A percentile compares a stretch with the other conserved stretches of the same genome.
phyloP scores from a whole-genome alignment of 1,140 invertebrate genomes.

The Aporrectodea caliginosa region DNA sequence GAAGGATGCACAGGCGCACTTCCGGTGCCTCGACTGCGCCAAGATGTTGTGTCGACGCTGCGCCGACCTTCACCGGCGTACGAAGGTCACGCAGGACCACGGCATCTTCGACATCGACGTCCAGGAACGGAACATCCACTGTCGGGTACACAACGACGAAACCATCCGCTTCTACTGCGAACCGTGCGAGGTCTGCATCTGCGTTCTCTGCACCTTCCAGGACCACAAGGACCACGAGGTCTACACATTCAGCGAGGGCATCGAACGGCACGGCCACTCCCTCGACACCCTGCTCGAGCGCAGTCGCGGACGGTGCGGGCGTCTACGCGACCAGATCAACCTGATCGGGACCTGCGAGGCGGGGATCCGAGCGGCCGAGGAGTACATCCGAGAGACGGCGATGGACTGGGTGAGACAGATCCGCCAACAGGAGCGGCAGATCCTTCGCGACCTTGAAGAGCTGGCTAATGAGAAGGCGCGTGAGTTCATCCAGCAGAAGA shows the following conservation, averaged over 20 bases:
- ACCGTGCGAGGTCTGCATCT: constrained; percentile 55
- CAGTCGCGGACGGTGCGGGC: constrained; percentile 40
- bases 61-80: constrained; percentile 48
- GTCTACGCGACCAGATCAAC: constrained; percentile 40
- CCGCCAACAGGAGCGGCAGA: constrained; percentile 34
- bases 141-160: constrained; percentile 53
- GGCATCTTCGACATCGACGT: constrained; percentile 53
- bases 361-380: constrained; percentile 43
- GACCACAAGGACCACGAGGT: constrained; percentile 57
- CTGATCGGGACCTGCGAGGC: constrained; percentile 47
- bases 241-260: constrained; percentile 50
- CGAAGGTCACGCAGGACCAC: constrained; percentile 53
- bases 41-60: constrained; percentile 53
- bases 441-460: constrained; percentile 44
- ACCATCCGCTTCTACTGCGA: constrained; percentile 57
- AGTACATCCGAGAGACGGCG: constrained; percentile 48
- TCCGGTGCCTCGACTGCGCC: constrained; percentile 53
- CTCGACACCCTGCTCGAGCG: constrained; percentile 44
- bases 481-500: constrained; percentile 46
- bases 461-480: constrained; percentile 43
- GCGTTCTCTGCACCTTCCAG: constrained; percentile 57
- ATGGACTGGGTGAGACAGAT: constrained; percentile 50
- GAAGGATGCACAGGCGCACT: constrained; percentile 33
- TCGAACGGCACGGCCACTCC: constrained; percentile 43
- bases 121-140: constrained; percentile 43